Percentiles rank a stretch among this genome's conserved stretches.
Conservation (phyloP, 2,888 invertebrate species). For the Periphyllus acericola region DNA sequence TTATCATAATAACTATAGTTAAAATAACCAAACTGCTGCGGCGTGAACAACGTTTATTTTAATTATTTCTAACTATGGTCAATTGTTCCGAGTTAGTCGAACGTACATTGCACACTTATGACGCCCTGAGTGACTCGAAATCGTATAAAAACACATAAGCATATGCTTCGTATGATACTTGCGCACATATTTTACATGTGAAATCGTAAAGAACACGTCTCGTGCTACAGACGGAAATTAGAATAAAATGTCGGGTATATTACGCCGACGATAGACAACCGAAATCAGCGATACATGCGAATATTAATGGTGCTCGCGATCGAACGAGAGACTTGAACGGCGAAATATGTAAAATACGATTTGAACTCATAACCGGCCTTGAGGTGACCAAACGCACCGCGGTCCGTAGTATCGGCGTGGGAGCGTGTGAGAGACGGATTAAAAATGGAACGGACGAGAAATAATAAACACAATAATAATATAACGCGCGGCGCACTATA, state of each 20-base stretch:
- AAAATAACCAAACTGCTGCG: background rate
- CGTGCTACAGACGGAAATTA: background rate
- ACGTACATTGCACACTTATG: background rate
- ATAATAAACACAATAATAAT: background rate
- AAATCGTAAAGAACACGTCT: background rate
- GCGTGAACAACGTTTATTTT: background rate
- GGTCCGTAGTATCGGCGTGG: background rate
- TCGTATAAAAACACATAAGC: too few relatives aligned
- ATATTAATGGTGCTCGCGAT: too few relatives aligned
- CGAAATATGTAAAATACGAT: background rate
- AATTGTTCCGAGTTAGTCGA: background rate
- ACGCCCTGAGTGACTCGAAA: background rate
- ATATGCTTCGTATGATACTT: too few relatives aligned
- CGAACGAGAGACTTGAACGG: too few relatives aligned
- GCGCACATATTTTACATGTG: background rate
- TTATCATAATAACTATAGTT: background rate
- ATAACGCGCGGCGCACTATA: too few relatives aligned
- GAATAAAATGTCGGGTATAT: too few relatives aligned
- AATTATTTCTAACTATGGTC: background rate
- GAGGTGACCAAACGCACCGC: background rate
- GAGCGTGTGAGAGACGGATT: constrained; percentile 22
- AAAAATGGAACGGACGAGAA: background rate
- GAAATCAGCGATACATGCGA: too few relatives aligned
- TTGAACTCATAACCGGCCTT: background rate
- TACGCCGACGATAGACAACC: too few relatives aligned